Conservation (phyloP, 2,113 vertebrate genomes). For the Fulica atra region DNA sequence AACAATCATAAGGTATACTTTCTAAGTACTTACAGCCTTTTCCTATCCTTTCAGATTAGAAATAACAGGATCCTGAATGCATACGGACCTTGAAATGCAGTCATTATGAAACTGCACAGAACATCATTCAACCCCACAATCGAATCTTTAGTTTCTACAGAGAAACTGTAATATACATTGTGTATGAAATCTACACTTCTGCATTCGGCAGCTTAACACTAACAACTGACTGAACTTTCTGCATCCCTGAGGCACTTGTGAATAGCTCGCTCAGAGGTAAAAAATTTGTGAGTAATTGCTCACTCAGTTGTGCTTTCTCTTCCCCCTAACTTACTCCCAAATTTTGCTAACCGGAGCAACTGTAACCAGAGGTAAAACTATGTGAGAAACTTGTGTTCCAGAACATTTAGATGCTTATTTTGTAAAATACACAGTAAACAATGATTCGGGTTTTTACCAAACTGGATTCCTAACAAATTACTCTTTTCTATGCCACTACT, state of each 20-base stretch:
- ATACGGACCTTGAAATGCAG: no score
- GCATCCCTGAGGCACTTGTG: neutral
- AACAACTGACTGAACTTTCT: neutral
- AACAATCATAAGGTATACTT: no score
- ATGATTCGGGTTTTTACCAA: neutral
- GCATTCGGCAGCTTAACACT: neutral
- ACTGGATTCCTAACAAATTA: neutral
- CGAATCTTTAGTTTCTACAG: no score
- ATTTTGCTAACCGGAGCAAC: neutral
- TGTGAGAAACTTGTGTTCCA: neutral
- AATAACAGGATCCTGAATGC: no score
- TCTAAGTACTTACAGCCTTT: no score
- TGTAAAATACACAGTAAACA: neutral
- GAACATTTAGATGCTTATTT: neutral
- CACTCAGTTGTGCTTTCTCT: rapidly evolving
- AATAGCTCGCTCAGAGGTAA: neutral
- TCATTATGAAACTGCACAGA: no score
- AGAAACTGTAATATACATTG: no score
- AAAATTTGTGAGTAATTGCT: neutral
- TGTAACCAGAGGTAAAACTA: neutral
- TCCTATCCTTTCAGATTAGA: no score
- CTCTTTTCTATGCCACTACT: neutral
- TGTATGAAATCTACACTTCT: no score
- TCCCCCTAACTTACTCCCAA: neutral
- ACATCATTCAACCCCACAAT: no score